Evolutionary conservation across 2,888 invertebrate genomes (phyloP), one percentile per base, ranked within the genome.

Genomic region (Lasioglossum villosulum): DNA sequence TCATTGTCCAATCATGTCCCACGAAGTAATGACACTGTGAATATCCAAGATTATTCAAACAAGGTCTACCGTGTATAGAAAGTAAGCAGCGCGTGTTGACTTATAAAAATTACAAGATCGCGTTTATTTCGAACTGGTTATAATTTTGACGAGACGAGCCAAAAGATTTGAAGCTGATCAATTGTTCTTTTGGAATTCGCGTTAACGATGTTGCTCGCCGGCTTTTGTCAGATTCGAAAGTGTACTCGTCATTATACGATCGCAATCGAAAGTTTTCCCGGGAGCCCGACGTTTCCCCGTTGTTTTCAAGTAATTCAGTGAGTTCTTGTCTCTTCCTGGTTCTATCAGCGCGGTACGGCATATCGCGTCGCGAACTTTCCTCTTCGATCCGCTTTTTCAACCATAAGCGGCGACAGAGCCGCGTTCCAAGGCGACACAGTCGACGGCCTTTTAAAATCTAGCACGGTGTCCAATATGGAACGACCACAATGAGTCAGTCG

Each of bases 401-500:
- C 86, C 86, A 85, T 86, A 86, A 82, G 68, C 76, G 86, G 86
- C 72, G 70, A 84, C 68, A 78, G 73, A 66, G 68, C 68, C 63
- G 48, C 78, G 75, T 37, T 73, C 63, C 86, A 85, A 86, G 86
- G 86, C 86, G 82, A 85, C 86, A 56, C 86, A 56, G 78, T 79
- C 82, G 79, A 73, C 75, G 78, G 75, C 86, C 86, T 86, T 86
- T 86, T 86, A 77, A 86, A 86, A 86, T 83, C 86, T 86, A 86
- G 86, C 83, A 86, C 86, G 79, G 59, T 83, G 72, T 83, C 86
- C 83, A 66, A 86, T 86, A 86, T 75, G 86, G 86, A 86, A 78
- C 86, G 76, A 72, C 45, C 70, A 82, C 86, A 86, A 86, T 86
- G 86, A 86, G 63, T 86, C 86, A 86, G 86, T 27, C 73, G 63